phyloP scores from a whole-genome alignment of 2,888 invertebrate genomes.

The Cordilura impudica region DNA sequence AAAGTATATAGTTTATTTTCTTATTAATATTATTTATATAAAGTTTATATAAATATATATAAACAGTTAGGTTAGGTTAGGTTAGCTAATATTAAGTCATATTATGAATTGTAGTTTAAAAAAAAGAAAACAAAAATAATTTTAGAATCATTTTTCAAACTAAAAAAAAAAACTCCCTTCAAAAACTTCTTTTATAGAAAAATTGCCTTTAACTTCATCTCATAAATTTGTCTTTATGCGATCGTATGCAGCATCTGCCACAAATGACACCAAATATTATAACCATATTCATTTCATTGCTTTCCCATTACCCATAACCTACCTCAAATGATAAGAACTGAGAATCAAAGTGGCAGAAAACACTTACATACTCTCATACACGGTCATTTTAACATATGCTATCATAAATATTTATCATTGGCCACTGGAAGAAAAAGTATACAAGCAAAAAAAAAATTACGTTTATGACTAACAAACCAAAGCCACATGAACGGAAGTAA shows the following conservation, averaged over 20 bases:
- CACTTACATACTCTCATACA: neutral
- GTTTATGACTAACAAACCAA: neutral
- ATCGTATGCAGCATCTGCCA: slow-evolving; percentile 33
- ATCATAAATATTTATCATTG: slow-evolving; percentile 34
- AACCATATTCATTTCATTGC: slow-evolving; percentile 34
- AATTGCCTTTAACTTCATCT: slow-evolving; percentile 18
- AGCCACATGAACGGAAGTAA: slow-evolving; percentile 27
- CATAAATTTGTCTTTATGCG: slow-evolving; percentile 27
- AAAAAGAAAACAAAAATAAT: no score
- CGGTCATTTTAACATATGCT: slow-evolving; percentile 37
- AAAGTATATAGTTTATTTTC: no score
- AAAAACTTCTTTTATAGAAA: no score
- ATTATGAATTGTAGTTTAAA: no score
- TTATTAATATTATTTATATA: no score
- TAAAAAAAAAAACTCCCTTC: neutral
- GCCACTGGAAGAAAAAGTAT: neutral
- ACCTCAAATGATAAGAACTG: slow-evolving; percentile 33
- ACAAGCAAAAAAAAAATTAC: neutral
- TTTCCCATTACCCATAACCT: slow-evolving; percentile 40
- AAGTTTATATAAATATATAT: no score
- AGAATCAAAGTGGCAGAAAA: slow-evolving; percentile 1
- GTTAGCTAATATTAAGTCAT: no score
- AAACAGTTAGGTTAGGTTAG: no score
- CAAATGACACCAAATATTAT: slow-evolving; percentile 43
- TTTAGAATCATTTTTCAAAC: no score